Evolutionary conservation across 1,140 invertebrate genomes (phyloP).

Genomic region (Manduca sexta): DNA sequence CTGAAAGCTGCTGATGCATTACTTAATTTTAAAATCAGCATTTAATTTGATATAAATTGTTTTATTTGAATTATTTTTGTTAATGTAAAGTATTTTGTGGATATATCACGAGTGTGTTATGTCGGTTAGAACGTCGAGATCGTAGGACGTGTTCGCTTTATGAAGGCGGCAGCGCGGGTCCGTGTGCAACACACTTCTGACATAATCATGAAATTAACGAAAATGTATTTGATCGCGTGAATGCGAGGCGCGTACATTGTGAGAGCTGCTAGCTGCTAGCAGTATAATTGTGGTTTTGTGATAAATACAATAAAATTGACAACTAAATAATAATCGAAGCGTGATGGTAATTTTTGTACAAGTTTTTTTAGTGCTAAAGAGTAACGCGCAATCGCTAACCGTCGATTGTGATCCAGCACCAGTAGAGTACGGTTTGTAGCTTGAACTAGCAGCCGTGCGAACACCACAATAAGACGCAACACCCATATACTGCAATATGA

Average conservation of each 20-base stretch:
- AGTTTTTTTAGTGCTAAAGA: constrained; percentile 41
- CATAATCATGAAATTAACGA: constrained; percentile 39
- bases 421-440: neutral
- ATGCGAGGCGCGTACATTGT: constrained; percentile 40
- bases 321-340: constrained; percentile 47
- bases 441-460: neutral
- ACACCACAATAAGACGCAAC: constrained; percentile 31
- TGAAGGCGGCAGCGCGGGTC: neutral
- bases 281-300: constrained; percentile 69
- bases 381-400: constrained; percentile 12
- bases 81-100: constrained; percentile 21
- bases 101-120: constrained; percentile 15
- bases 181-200: constrained; percentile 21
- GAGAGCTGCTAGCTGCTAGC: constrained; percentile 67
- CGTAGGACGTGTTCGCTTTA: neutral
- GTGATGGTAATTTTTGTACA: constrained; percentile 59
- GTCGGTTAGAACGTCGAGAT: neutral
- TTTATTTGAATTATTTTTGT: constrained; percentile 53
- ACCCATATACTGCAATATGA: constrained; percentile 46
- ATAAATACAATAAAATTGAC: constrained; percentile 69
- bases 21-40: constrained; percentile 44
- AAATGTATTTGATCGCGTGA: constrained; percentile 35
- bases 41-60: constrained; percentile 49
- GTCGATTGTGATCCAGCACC: constrained; percentile 10
- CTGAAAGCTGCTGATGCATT: constrained; percentile 47